phyloP scores from a whole-genome alignment of 1,140 invertebrate species.

The Heterodera schachtii region DNA sequence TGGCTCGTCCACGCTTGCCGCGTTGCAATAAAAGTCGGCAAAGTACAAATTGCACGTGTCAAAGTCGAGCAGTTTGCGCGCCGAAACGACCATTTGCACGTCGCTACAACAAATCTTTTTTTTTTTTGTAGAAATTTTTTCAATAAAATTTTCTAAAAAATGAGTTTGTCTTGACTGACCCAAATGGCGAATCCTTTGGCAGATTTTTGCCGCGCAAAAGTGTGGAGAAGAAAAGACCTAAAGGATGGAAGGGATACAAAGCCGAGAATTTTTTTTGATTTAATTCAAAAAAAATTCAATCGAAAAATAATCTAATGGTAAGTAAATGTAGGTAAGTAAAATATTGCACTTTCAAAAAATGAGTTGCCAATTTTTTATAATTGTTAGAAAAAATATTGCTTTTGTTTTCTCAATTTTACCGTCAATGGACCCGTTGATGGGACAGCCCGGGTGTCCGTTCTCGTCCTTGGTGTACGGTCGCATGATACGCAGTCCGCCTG shows the following conservation, averaged over 20 bases:
- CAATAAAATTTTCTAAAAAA: slow-evolving; percentile 3
- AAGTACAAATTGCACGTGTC: slow-evolving; percentile 37
- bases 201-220: not conserved
- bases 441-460: slow-evolving; percentile 57
- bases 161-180: not conserved
- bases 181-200: slow-evolving; percentile 23
- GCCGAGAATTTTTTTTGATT: not conserved
- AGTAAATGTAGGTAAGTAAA: too few species aligned
- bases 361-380: too few species aligned
- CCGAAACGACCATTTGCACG: slow-evolving; percentile 40
- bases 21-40: slow-evolving; percentile 53
- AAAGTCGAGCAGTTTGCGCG: slow-evolving; percentile 37
- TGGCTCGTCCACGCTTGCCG: not conserved
- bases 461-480: slow-evolving; percentile 57
- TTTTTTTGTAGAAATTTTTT: too few species aligned
- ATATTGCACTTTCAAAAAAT: too few species aligned
- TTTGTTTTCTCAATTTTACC: not conserved
- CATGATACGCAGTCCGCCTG: slow-evolving; percentile 43
- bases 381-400: not conserved
- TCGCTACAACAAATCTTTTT: slow-evolving; percentile 29
- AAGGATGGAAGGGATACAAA: not conserved
- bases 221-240: slow-evolving; percentile 52
- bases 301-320: too few species aligned
- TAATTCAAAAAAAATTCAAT: not conserved
- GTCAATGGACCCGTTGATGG: slow-evolving; percentile 50